Evolutionary conservation across 2,113 vertebrate genomes (phyloP).

Genomic region (Malaclemys terrapin): DNA sequence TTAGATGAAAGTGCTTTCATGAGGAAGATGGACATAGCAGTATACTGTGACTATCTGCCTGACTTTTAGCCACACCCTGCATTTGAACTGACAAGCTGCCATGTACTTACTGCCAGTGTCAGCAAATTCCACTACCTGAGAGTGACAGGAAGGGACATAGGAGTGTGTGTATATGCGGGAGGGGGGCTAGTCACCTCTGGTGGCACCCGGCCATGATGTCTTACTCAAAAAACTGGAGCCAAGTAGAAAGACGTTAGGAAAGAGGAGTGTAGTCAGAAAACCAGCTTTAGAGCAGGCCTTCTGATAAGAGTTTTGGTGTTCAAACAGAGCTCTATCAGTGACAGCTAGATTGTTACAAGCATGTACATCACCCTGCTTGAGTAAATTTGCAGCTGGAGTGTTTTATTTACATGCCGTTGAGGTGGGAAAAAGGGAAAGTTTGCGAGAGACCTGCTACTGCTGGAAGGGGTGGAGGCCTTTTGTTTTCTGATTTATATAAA

Average conservation of each 20-base stretch:
- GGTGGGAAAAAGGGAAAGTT: constrained; percentile 50
- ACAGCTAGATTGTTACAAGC: constrained; percentile 48
- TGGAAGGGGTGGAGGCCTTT: constrained; percentile 45
- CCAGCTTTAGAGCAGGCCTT: constrained; percentile 54
- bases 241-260: constrained; percentile 52
- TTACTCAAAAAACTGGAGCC: constrained; percentile 36
- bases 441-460: constrained; percentile 1
- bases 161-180: background rate
- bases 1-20: constrained; percentile 28
- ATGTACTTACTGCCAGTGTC: constrained; percentile 65
- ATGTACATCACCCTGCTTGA: constrained; percentile 15
- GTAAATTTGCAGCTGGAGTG: constrained; percentile 17
- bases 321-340: constrained; percentile 59
- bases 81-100: constrained; percentile 69
- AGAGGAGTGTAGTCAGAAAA: constrained; percentile 2
- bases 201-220: constrained; percentile 73
- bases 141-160: constrained; percentile 21
- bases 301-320: constrained; percentile 80
- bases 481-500: constrained; percentile 46
- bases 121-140: constrained; percentile 85
- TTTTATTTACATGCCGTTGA: constrained; percentile 24
- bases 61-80: constrained; percentile 65
- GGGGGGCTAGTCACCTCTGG: constrained; percentile 32
- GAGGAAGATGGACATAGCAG: constrained; percentile 75
- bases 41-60: constrained; percentile 74